Conservation (phyloP, 1,140 invertebrate species). For the Orchesella cincta region DNA sequence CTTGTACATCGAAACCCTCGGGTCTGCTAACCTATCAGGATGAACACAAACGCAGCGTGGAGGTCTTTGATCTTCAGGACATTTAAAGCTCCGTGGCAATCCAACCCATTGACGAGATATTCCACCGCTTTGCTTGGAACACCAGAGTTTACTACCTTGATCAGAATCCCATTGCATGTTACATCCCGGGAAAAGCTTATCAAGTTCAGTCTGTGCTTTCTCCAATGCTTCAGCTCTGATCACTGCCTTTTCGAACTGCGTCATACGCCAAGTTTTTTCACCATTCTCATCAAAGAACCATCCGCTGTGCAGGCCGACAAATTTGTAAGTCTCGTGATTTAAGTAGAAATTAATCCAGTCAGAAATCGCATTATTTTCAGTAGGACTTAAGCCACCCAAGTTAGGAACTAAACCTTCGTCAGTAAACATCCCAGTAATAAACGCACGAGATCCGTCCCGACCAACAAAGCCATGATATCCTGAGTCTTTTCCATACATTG, state of each 20-base stretch:
- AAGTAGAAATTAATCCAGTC: slow-evolving; percentile 84
- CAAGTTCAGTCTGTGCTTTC: slow-evolving; percentile 63
- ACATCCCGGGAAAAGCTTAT: slow-evolving; percentile 81
- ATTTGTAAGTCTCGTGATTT: slow-evolving; percentile 70
- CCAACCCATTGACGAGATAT: slow-evolving; percentile 80
- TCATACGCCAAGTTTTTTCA: slow-evolving; percentile 71
- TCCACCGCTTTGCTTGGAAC: slow-evolving; percentile 81
- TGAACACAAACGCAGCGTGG: slow-evolving; percentile 79
- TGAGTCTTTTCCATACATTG: slow-evolving; percentile 75
- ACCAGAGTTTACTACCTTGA: slow-evolving; percentile 82
- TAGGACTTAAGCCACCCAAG: slow-evolving; percentile 66
- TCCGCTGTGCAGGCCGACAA: slow-evolving; percentile 74
- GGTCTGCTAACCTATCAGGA: slow-evolving; percentile 32
- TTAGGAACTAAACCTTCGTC: slow-evolving; percentile 74
- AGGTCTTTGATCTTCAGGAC: slow-evolving; percentile 63
- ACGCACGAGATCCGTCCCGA: slow-evolving; percentile 82
- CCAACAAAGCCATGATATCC: slow-evolving; percentile 63
- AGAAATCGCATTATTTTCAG: slow-evolving; percentile 70
- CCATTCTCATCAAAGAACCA: slow-evolving; percentile 81
- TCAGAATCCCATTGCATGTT: slow-evolving; percentile 84
- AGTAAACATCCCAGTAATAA: slow-evolving; percentile 87
- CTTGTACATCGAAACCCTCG: slow-evolving; percentile 30
- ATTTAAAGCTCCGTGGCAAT: slow-evolving; percentile 76
- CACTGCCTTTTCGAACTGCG: no score
- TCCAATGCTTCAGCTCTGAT: slow-evolving; percentile 63